Conservation (phyloP, 2,113 vertebrate species). For the Junco hyemalis region DNA sequence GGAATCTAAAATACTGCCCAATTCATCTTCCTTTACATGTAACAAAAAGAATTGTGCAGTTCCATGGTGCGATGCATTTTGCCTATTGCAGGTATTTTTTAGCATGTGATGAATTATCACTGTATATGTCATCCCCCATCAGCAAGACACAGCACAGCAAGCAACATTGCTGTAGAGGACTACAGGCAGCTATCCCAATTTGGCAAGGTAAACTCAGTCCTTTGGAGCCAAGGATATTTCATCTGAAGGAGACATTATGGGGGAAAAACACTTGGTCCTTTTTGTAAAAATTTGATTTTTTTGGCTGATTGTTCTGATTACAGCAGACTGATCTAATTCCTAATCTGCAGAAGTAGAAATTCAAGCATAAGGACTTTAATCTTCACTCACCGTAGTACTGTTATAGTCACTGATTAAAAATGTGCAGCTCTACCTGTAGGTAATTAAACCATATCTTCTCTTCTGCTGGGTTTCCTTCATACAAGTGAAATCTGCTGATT, state of each 20-base stretch:
- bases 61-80: background rate
- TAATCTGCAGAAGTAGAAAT: background rate
- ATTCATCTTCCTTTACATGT: background rate
- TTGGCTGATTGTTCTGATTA: background rate
- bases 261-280: accelerated
- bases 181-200: background rate
- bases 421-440: accelerated
- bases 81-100: background rate
- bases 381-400: background rate
- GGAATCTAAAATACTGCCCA: background rate
- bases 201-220: background rate
- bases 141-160: background rate
- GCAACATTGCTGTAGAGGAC: background rate
- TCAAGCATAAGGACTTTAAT: background rate
- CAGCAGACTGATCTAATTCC: background rate
- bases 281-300: background rate
- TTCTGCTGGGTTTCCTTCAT: background rate
- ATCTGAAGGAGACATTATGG: background rate
- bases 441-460: background rate
- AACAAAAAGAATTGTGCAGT: background rate
- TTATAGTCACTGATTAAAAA: background rate
- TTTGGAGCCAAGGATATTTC: background rate
- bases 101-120: background rate
- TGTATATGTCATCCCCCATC: too few species aligned
- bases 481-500: background rate